Evolutionary conservation across 2,113 vertebrate genomes (phyloP).

Genomic region (Tauraco erythrolophus): DNA sequence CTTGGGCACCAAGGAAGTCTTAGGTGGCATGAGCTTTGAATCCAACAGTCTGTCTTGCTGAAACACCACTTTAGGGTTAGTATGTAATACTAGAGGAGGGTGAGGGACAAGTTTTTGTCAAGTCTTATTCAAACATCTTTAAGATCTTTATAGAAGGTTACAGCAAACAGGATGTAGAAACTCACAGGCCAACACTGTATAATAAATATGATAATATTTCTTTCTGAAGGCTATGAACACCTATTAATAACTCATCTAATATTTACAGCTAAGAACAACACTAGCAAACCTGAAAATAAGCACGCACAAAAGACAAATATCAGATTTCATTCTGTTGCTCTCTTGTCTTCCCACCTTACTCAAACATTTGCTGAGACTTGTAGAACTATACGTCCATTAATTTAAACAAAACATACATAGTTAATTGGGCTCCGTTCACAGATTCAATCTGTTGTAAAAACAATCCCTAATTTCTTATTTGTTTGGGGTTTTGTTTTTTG

Average conservation of each 20-base stretch:
- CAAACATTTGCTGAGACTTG: background rate
- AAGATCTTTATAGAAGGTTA: background rate
- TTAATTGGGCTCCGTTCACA: background rate
- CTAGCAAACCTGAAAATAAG: background rate
- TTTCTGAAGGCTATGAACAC: background rate
- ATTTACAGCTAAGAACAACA: background rate
- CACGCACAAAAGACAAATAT: background rate
- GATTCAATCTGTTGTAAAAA: background rate
- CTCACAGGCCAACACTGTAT: background rate
- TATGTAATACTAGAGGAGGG: background rate
- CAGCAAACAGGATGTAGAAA: accelerated
- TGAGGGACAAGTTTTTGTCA: background rate
- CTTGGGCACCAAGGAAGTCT: background rate
- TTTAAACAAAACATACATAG: background rate
- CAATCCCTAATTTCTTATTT: background rate
- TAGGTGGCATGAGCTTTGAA: background rate
- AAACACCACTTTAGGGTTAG: accelerated
- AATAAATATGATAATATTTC: background rate
- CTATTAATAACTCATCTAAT: background rate
- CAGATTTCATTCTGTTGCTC: background rate
- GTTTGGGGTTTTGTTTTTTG: background rate
- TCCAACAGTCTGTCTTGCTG: background rate
- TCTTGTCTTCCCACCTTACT: background rate
- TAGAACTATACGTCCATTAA: background rate
- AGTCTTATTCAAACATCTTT: background rate